phyloP scores from a whole-genome alignment of 2,797 vertebrate species.

The Catamblyrhynchus diadema region DNA sequence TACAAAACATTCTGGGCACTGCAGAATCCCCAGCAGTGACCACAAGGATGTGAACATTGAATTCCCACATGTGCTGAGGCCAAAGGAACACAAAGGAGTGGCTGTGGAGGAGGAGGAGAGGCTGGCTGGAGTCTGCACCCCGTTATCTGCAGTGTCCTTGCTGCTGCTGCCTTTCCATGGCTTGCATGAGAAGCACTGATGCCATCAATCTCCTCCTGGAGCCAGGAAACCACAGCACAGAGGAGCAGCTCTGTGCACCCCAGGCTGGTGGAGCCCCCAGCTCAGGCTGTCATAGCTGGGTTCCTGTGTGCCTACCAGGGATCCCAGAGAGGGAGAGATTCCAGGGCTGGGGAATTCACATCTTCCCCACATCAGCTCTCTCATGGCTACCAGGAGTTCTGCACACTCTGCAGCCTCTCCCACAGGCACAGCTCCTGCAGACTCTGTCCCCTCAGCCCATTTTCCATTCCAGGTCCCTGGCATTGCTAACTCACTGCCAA shows the following conservation, averaged over 20 bases:
- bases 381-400: neutral
- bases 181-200: neutral
- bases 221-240: neutral
- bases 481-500: neutral
- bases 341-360: neutral
- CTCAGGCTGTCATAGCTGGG: neutral
- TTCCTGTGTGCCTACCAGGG: neutral
- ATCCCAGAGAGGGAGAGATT: neutral
- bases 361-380: neutral
- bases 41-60: neutral
- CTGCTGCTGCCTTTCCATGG: neutral
- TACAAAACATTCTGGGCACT: neutral
- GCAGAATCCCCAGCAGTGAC: neutral
- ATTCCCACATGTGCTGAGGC: too few species aligned
- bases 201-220: neutral
- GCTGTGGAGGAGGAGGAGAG: neutral
- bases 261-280: neutral
- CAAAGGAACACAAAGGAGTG: neutral
- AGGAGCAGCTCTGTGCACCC: neutral
- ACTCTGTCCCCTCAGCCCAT: neutral
- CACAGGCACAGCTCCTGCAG: neutral
- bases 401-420: neutral
- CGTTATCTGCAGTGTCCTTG: neutral
- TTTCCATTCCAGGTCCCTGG: neutral
- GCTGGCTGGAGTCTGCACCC: neutral